These are phyloP conservation scores for Neodiprion fabricii DNA, from an alignment of 1,140 invertebrate genomes.

Conservation along the genomic window DNA sequence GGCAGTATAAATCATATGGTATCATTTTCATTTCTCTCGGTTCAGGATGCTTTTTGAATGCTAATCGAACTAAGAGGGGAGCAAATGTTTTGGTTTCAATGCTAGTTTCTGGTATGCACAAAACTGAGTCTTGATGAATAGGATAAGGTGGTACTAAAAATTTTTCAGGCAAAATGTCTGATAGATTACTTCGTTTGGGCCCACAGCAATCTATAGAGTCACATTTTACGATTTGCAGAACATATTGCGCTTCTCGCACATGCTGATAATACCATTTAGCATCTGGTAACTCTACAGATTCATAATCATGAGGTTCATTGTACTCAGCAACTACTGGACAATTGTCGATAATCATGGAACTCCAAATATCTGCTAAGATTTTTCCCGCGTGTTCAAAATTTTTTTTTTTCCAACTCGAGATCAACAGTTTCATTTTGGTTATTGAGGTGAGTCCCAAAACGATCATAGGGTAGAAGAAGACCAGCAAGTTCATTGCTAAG, in stretches of 20 bases:
- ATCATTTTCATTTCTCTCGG: background rate
- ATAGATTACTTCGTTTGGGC: constrained; percentile 10
- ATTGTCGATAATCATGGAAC: constrained; percentile 33
- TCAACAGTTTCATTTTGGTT: constrained; percentile 33
- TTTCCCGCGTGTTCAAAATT: constrained; percentile 42
- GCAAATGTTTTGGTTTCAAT: no score
- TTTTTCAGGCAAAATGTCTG: constrained; percentile 14
- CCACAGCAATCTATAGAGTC: constrained; percentile 14
- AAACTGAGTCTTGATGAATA: no score
- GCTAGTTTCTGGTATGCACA: no score
- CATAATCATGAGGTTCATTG: constrained; percentile 18
- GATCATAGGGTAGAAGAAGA: constrained; percentile 43
- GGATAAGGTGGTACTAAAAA: constrained; percentile 4
- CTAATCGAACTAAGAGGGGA: no score
- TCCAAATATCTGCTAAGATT: constrained; percentile 35
- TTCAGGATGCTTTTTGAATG: background rate
- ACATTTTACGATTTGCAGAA: constrained; percentile 21
- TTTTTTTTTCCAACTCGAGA: constrained; percentile 37
- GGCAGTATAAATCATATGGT: constrained; percentile 8
- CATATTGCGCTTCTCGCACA: constrained; percentile 22
- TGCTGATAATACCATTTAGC: constrained; percentile 22
- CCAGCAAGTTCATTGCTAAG: constrained; percentile 42
- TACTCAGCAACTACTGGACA: constrained; percentile 34
- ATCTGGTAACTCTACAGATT: background rate
- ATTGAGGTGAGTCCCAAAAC: constrained; percentile 43